Conservation (phyloP, 1,140 invertebrate genomes). For the Radopholus similis region DNA sequence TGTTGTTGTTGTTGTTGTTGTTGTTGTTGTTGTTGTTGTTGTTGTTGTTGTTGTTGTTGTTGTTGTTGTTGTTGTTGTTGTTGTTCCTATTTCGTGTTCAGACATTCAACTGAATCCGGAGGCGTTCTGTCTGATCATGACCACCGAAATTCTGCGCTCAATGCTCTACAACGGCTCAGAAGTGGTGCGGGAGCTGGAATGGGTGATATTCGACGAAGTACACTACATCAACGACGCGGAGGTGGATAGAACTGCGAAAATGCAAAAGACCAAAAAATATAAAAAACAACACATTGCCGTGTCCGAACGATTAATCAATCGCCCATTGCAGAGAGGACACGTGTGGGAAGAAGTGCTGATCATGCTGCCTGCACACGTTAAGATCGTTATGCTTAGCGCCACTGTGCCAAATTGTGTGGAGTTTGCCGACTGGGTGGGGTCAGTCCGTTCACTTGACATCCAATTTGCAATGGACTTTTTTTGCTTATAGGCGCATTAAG, state of each 20-base stretch:
- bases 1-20: too few relatives aligned
- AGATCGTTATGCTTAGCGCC: conserved; percentile 92
- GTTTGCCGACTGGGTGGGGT: conserved; percentile 95
- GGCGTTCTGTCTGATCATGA: conserved; percentile 95
- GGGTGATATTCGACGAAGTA: conserved; percentile 98
- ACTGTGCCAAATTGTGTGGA: conserved; percentile 94
- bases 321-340: conserved; percentile 75
- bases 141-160: conserved; percentile 93
- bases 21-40: background rate
- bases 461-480: conserved; percentile 16
- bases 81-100: background rate
- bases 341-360: conserved; percentile 99
- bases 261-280: background rate
- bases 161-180: conserved; percentile 95
- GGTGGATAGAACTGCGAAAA: conserved; percentile 10
- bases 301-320: too few relatives aligned
- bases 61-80: too few relatives aligned
- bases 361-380: conserved; percentile 84
- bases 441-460: conserved; percentile 41
- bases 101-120: conserved; percentile 83
- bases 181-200: conserved; percentile 88
- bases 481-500: conserved; percentile 27
- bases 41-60: too few relatives aligned
- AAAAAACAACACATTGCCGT: too few relatives aligned
- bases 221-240: conserved; percentile 98